Base-by-base conservation (phyloP, 2,797 vertebrate genomes). In the Lophotriccus pileatus region DNA sequence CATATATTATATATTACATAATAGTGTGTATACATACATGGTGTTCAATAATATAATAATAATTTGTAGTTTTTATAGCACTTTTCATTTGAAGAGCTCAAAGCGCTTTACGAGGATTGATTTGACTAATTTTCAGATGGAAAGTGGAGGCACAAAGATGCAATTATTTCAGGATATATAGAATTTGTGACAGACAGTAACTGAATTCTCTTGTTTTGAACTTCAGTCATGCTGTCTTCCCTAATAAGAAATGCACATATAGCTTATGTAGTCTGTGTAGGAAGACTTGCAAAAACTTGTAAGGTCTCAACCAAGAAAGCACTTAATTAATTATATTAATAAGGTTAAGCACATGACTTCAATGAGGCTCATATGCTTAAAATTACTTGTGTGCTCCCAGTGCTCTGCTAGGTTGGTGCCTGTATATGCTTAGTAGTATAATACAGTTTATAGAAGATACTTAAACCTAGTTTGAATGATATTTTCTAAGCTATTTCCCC, bases 1-100 rank as follows among this genome's bases (percentile, higher is more conserved):
- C 97, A 98, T 98, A 98, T 98, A 98, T 98, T 98, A 98, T 97
- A 98, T 98, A 97, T 98, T 98, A 98, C 98, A 98, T 97, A 97
- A 98, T 97, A 98, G 96, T 97, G 97, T 98, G 97, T 98, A 98
- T 98, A 98, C 97, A 98, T 98, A 98, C 97, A 97, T 96, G 96
- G 96, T 97, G 97, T 98, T 98, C 94, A 95, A 95, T 95, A 97
- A 95, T 95, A 97, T 92, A 95, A 95, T 96, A 95, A 96, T 93
- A 87, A 91, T 97, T 96, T 96, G 94, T 92, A 90, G 47, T 86
- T 95, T 96, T 91, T 91, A 91, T 96, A 96, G 94, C 94, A 97
- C 92, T 96, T 96, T 96, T 92, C 87, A 92, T 96, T 59, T 86
- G 73, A 90, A 90, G 92, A 96, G 69, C 89, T 97, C 91, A 88